These are phyloP conservation scores for Cheilosia grossa DNA, from an alignment of 2,888 invertebrate species.

Conservation along the genomic window DNA sequence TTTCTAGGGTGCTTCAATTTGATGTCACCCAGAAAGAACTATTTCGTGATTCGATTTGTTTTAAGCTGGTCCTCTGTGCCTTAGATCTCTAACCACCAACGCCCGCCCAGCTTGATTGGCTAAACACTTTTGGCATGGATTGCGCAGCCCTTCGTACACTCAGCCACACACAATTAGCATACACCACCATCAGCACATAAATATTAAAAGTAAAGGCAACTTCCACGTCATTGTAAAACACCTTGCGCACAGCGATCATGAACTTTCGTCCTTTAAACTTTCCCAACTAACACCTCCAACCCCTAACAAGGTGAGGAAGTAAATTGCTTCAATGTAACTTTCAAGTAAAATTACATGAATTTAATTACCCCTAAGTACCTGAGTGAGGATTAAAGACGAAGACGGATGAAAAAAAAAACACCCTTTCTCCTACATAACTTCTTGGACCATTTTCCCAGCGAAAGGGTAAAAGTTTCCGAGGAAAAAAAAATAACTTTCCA, in stretches of 20 bases:
- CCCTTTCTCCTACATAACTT: conserved; percentile 17
- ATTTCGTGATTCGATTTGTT: too few species aligned
- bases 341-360: conserved; percentile 48
- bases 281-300: conserved; percentile 35
- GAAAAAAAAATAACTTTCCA: background rate
- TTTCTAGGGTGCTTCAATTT: too few species aligned
- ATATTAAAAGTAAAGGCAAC: background rate
- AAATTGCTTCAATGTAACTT: conserved; percentile 51
- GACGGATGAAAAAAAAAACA: background rate
- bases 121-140: too few species aligned
- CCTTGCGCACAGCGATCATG: background rate
- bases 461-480: background rate
- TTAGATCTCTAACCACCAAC: too few species aligned
- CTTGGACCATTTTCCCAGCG: conserved; percentile 36
- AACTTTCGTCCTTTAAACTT: conserved; percentile 41
- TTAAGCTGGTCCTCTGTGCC: too few species aligned
- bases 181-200: too few species aligned
- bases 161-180: too few species aligned
- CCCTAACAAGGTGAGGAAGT: conserved; percentile 21
- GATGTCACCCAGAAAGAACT: too few species aligned
- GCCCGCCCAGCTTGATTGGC: too few species aligned
- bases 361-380: conserved; percentile 35
- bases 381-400: background rate
- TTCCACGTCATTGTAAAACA: background rate
- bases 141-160: too few species aligned